phyloP scores from a whole-genome alignment of 1,140 invertebrate genomes.

The Chlorops oryzae region DNA sequence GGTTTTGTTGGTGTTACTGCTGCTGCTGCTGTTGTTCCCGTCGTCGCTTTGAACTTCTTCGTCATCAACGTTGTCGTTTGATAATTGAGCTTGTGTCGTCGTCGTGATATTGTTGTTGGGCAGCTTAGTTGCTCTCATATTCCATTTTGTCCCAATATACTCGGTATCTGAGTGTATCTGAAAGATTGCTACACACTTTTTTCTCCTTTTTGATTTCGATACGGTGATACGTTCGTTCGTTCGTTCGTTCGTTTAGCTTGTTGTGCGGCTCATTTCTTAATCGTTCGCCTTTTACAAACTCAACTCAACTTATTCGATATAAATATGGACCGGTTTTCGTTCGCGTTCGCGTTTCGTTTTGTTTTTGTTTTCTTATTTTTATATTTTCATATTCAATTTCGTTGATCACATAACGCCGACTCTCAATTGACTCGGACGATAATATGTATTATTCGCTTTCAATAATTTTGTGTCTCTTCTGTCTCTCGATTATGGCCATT shows the following conservation, averaged over 20 bases:
- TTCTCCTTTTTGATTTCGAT: too few species aligned
- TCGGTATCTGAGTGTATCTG: too few species aligned
- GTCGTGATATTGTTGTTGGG: too few species aligned
- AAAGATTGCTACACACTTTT: too few species aligned
- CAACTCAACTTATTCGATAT: constrained; percentile 12
- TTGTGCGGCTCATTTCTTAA: constrained; percentile 1
- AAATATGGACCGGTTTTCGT: constrained; percentile 7
- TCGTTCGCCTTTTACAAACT: constrained; percentile 10
- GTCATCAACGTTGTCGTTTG: neutral
- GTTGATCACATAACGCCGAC: constrained; percentile 2
- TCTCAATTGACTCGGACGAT: neutral
- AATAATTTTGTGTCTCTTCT: too few species aligned
- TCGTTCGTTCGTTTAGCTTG: constrained; percentile 15
- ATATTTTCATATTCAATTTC: constrained; percentile 19
- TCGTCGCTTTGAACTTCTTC: constrained; percentile 14
- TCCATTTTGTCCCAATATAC: too few species aligned
- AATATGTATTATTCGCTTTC: too few species aligned
- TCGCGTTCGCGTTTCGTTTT: constrained; percentile 11
- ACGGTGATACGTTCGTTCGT: constrained; percentile 11
- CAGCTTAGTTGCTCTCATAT: too few species aligned
- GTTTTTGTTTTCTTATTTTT: constrained; percentile 25
- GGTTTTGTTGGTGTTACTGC: constrained; percentile 12
- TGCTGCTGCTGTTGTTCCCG: constrained; percentile 1
- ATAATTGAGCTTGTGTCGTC: too few species aligned
- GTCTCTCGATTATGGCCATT: too few species aligned